A percentile compares a stretch with the other conserved stretches of the same genome.
These are phyloP conservation scores for Oreohelix idahoensis DNA, from an alignment of 1,140 invertebrate species.

Conservation along the genomic window DNA sequence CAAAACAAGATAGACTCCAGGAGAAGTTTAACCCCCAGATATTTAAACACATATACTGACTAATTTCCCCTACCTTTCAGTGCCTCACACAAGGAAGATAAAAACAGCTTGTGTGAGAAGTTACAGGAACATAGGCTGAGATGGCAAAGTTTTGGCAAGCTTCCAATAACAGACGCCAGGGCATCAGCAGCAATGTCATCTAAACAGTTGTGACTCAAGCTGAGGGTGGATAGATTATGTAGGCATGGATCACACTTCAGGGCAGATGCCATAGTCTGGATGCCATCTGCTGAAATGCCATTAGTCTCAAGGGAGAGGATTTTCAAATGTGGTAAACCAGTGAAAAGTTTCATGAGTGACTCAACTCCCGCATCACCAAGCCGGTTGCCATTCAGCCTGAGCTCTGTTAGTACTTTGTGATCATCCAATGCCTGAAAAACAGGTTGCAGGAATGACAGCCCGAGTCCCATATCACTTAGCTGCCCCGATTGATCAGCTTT, in stretches of 20 bases:
- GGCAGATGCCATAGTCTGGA: conserved; percentile 7
- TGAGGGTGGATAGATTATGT: not conserved
- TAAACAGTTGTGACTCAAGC: conserved; percentile 33
- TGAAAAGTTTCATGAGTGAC: conserved; percentile 19
- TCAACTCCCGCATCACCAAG: conserved; percentile 19
- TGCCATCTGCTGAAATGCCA: conserved; percentile 8
- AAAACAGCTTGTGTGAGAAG: conserved; percentile 15
- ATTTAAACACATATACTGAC: too few relatives aligned
- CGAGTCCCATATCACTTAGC: conserved; percentile 22
- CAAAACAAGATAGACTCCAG: too few relatives aligned
- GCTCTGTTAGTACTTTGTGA: conserved; percentile 29
- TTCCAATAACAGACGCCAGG: not conserved
- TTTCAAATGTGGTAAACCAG: conserved; percentile 15
- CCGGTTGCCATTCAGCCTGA: conserved; percentile 23
- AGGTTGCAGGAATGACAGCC: not conserved
- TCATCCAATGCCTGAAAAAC: conserved; percentile 35
- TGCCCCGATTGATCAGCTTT: conserved; percentile 6
- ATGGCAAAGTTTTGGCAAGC: not conserved
- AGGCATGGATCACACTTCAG: conserved; percentile 6
- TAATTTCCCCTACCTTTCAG: not conserved
- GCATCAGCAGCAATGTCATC: not conserved
- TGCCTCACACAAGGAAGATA: conserved; percentile 8
- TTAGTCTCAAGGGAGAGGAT: conserved; percentile 6
- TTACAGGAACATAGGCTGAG: conserved; percentile 13
- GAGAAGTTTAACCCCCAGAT: too few relatives aligned